Conservation (phyloP, 2,888 invertebrate species). For the Beris chalybata region DNA sequence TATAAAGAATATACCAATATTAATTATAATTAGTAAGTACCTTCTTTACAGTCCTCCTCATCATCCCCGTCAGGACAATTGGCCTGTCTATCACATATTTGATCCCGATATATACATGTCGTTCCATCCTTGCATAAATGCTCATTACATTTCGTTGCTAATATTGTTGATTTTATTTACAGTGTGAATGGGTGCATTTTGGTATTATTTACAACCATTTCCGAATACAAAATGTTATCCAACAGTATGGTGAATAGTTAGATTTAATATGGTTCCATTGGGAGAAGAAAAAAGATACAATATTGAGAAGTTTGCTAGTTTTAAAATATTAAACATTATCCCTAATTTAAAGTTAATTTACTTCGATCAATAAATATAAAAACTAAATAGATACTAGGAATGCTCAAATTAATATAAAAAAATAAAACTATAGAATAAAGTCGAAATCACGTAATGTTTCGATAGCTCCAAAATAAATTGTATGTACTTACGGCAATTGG, state of each 20-base stretch:
- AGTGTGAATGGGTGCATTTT: slow-evolving; percentile 3
- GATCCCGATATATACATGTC: slow-evolving; percentile 51
- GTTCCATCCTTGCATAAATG: slow-evolving; percentile 52
- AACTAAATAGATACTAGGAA: too few species aligned
- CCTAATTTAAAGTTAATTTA: too few species aligned
- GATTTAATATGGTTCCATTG: slow-evolving; percentile 19
- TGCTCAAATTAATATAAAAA: background rate
- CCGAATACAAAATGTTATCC: background rate
- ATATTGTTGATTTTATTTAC: slow-evolving; percentile 38
- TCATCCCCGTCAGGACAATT: slow-evolving; percentile 54
- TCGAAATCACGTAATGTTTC: background rate
- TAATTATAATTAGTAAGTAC: slow-evolving; percentile 43
- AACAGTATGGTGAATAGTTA: slow-evolving; percentile 12
- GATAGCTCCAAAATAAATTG: background rate
- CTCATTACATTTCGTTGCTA: slow-evolving; percentile 42
- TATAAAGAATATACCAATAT: slow-evolving; percentile 14
- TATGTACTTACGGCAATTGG: slow-evolving; percentile 53
- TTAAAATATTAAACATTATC: too few species aligned
- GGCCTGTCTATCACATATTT: slow-evolving; percentile 50
- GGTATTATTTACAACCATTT: too few species aligned
- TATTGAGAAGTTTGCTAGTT: background rate
- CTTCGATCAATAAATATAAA: too few species aligned
- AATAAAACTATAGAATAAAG: slow-evolving; percentile 16
- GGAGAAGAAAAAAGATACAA: slow-evolving; percentile 32
- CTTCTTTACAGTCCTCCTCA: slow-evolving; percentile 54